These are phyloP conservation scores for Lepidurus apus DNA, from an alignment of 1,140 invertebrate species.

Conservation along the genomic window DNA sequence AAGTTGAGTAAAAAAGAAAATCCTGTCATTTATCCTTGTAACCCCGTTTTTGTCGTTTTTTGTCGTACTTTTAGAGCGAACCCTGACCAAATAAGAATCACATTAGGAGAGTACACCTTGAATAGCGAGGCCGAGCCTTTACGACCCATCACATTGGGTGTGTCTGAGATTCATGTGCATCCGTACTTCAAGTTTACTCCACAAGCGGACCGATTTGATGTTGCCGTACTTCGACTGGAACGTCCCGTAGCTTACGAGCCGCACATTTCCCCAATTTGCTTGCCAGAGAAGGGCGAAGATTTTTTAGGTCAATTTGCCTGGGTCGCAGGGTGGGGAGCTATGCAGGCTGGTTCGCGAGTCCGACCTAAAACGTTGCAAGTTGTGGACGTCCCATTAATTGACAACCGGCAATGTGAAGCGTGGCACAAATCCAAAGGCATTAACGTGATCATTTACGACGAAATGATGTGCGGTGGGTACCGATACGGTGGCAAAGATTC, in stretches of 20 bases:
- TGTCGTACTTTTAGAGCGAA: constrained; percentile 57
- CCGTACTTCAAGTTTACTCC: constrained; percentile 94
- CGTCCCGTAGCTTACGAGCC: constrained; percentile 81
- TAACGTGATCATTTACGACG: constrained; percentile 88
- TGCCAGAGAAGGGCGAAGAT: constrained; percentile 82
- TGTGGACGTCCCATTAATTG: constrained; percentile 85
- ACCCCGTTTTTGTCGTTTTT: constrained; percentile 33
- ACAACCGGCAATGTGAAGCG: constrained; percentile 76
- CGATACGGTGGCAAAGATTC: constrained; percentile 79
- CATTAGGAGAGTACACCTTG: constrained; percentile 87
- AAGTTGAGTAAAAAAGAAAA: background rate
- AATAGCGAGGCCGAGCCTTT: constrained; percentile 84
- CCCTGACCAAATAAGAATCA: constrained; percentile 82
- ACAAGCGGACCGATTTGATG: constrained; percentile 76
- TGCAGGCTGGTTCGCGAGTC: constrained; percentile 75
- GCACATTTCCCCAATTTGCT: constrained; percentile 86
- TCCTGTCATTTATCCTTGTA: constrained; percentile 1
- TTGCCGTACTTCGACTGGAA: constrained; percentile 81
- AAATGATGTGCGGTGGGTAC: constrained; percentile 96
- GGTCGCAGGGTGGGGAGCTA: constrained; percentile 88
- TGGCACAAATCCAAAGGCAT: constrained; percentile 61
- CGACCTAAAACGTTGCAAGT: constrained; percentile 85
- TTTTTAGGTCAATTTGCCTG: constrained; percentile 85
- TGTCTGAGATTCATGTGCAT: constrained; percentile 80
- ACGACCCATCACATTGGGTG: constrained; percentile 83